A percentile compares a stretch with the other conserved stretches of the same genome.
phyloP scores from a whole-genome alignment of 2,113 vertebrate species.

The Etia nguti region DNA sequence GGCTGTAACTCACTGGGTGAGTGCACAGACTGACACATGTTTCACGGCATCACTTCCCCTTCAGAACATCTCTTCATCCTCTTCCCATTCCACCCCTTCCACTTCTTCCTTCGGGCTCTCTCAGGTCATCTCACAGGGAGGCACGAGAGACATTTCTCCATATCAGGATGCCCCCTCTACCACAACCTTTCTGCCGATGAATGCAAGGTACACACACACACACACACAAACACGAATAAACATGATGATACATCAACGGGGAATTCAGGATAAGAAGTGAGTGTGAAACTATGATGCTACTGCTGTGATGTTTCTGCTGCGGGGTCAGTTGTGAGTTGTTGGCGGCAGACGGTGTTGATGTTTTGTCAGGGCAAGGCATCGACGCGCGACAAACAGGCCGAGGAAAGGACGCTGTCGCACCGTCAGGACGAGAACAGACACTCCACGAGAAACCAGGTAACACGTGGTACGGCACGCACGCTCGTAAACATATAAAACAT shows the following conservation, averaged over 20 bases:
- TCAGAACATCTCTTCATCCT: neutral
- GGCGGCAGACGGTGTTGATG: conserved; percentile 31
- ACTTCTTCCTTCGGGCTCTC: neutral
- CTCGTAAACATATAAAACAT: neutral
- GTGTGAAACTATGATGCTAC: neutral
- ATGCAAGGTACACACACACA: conserved; percentile 85
- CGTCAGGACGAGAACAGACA: conserved; percentile 96
- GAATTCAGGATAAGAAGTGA: neutral
- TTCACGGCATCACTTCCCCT: neutral
- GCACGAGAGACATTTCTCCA: conserved; percentile 97
- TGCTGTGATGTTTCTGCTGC: neutral
- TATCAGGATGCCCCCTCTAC: conserved; percentile 95
- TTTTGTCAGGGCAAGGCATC: conserved; percentile 86
- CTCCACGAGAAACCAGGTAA: conserved; percentile 90
- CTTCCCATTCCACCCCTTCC: neutral
- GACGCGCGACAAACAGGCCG: conserved; percentile 90
- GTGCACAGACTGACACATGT: neutral
- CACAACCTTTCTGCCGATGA: conserved; percentile 97
- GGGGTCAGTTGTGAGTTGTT: neutral
- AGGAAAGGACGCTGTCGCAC: conserved; percentile 86
- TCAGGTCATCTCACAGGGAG: conserved; percentile 94
- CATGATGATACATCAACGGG: neutral
- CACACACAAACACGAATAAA: neutral
- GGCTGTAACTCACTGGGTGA: conserved; percentile 96
- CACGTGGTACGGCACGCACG: neutral